Base-by-base conservation (phyloP, 1,140 invertebrate genomes). In the Oncopodura yosiiana region DNA sequence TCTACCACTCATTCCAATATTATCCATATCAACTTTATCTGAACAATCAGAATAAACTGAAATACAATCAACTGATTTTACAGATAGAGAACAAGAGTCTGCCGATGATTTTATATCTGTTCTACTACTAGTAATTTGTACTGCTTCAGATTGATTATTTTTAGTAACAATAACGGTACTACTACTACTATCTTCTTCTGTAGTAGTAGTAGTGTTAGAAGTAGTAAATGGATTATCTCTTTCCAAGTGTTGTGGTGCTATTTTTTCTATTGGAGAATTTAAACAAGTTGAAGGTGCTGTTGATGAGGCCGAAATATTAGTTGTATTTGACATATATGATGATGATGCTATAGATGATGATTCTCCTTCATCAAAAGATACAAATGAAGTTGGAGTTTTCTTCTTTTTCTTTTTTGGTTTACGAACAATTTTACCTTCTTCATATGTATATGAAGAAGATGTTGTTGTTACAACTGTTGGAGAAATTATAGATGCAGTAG, bases 291-390 rank as follows among this genome's bases (percentile, higher is more conserved):
- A 30, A 14, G 55, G 9, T 11, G 34, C 50, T 12, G 59, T 64
- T 27, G 78, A 78, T 11, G 79, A n/a, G n/a, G n/a, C n/a, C n/a
- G n/a, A 81, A 65, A n/a, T n/a, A n/a, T n/a, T n/a, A n/a, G n/a
- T n/a, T n/a, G n/a, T n/a, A n/a, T n/a, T 75, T 80, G 9, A 81
- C 68, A 59, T 78, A n/a, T n/a, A 81, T 12, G 79, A 80, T 0
- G 78, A 70, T 21, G 79, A 78, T 19, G 79, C 79, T n/a, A n/a
- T n/a, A n/a, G n/a, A n/a, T n/a, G n/a, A n/a, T 14, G 49, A 53
- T 12, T 71, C 72, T 42, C 78, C 74, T 45, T 80, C 76, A 65
- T 80, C 79, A 68, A 81, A 81, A 16, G 78, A 80, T 50, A 81
- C 79, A 60, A 81, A 75, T 56, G 80, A 74, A 1, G 75, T 70